These are phyloP conservation scores for Cryptus viduatorius DNA, from an alignment of 2,888 invertebrate genomes.

Conservation along the genomic window DNA sequence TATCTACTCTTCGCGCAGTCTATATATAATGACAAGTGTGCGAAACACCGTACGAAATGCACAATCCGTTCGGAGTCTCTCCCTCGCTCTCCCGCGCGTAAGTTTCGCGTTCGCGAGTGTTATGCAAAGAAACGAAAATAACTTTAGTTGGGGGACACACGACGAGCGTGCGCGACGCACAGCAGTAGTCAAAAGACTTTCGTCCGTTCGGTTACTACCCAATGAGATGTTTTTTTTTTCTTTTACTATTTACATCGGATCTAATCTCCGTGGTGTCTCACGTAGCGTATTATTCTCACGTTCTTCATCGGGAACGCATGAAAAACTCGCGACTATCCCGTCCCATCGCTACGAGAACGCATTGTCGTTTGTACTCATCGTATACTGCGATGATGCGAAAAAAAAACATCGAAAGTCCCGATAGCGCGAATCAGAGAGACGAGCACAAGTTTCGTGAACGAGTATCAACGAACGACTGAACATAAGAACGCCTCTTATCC, in stretches of 20 bases:
- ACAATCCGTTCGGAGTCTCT: slow-evolving; percentile 20
- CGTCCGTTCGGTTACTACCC: neutral
- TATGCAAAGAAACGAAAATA: slow-evolving; percentile 67
- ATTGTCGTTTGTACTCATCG: neutral
- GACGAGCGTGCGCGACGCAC: neutral
- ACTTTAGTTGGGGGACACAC: slow-evolving; percentile 59
- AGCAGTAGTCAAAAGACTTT: neutral
- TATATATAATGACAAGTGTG: neutral
- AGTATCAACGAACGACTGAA: slow-evolving; percentile 55
- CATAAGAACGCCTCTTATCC: slow-evolving; percentile 21
- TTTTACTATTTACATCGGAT: neutral
- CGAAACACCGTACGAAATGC: neutral
- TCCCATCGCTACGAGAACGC: slow-evolving; percentile 12
- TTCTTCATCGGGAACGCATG: slow-evolving; percentile 33
- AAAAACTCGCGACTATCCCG: slow-evolving; percentile 17
- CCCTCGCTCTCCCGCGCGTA: slow-evolving; percentile 26
- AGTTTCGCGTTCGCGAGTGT: slow-evolving; percentile 35
- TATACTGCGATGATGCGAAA: neutral
- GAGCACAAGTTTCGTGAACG: slow-evolving; percentile 40
- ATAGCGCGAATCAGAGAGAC: slow-evolving; percentile 3
- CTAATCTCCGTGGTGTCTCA: neutral
- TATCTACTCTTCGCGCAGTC: neutral
- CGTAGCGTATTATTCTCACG: neutral
- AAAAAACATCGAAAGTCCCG: neutral
- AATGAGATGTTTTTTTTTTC: neutral